Conservation (phyloP, 2,797 vertebrate species). For the Natrix natrix region DNA sequence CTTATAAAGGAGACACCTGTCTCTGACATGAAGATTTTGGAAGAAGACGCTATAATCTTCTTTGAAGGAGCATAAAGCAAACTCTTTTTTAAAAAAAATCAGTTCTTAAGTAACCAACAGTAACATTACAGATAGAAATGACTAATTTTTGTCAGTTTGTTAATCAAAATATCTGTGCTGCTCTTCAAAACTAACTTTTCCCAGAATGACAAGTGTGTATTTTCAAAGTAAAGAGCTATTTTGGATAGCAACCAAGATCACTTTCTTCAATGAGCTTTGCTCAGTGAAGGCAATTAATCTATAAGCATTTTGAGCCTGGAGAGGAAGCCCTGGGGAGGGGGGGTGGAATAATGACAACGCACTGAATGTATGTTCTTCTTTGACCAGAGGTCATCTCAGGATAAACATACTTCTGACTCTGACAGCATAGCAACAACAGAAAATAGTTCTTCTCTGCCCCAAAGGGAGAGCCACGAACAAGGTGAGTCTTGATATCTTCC, state of each 20-base stretch:
- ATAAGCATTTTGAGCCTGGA: not conserved
- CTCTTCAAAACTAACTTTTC: not conserved
- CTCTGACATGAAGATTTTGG: not conserved
- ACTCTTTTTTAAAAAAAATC: no score
- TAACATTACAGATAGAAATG: no score
- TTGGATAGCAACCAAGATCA: not conserved
- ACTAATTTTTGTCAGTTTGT: not conserved
- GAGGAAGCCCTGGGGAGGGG: no score
- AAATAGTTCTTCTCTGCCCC: slow-evolving; percentile 54
- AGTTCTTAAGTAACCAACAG: not conserved
- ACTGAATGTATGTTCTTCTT: slow-evolving; percentile 4
- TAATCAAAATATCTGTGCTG: not conserved
- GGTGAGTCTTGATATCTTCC: slow-evolving; percentile 60
- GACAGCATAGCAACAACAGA: slow-evolving; percentile 83
- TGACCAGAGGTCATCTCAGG: slow-evolving; percentile 80
- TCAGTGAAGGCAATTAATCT: not conserved
- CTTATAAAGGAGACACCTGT: not conserved
- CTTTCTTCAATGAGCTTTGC: not conserved
- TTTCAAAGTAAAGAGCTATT: not conserved
- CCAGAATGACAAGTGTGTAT: not conserved
- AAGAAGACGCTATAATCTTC: not conserved
- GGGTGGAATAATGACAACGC: not conserved
- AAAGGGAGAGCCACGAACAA: slow-evolving; percentile 72
- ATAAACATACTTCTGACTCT: slow-evolving; percentile 89
- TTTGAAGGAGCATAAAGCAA: not conserved